Evolutionary conservation across 2,888 invertebrate genomes (phyloP).

Genomic region (Platycnemis pennipes): DNA sequence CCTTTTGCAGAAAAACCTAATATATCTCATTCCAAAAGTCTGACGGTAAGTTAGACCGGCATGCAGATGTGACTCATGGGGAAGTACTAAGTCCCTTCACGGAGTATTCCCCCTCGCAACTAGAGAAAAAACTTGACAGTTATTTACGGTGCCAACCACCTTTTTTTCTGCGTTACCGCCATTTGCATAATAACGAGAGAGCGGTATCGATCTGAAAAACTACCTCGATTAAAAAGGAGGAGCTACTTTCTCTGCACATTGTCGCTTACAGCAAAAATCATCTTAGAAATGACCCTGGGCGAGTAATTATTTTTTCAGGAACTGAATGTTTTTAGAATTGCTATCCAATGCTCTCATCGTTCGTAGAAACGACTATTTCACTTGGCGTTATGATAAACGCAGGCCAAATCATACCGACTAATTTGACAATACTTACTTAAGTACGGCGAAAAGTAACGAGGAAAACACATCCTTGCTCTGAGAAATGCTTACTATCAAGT

Average conservation of each 20-base stretch:
- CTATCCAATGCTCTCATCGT: neutral
- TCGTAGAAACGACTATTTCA: no score
- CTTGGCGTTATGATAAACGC: no score
- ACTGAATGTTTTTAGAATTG: neutral
- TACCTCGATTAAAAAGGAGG: neutral
- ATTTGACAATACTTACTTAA: neutral
- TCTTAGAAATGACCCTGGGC: no score
- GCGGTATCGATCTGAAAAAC: neutral
- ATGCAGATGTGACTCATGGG: neutral
- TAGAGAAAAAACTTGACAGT: neutral
- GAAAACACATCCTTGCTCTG: neutral
- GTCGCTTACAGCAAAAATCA: neutral
- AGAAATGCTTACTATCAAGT: no score
- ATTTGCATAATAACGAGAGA: neutral
- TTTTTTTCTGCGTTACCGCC: neutral
- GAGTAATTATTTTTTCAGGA: no score
- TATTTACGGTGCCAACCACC: neutral
- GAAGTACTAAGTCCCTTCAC: neutral
- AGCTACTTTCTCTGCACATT: neutral
- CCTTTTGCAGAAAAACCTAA: no score
- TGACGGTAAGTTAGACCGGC: neutral
- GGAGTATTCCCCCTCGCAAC: neutral
- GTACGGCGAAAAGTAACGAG: neutral
- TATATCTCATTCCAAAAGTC: no score
- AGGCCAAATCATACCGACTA: neutral